Evolutionary conservation across 1,140 invertebrate genomes (phyloP).

Genomic region (Zaprionus gabonicus): DNA sequence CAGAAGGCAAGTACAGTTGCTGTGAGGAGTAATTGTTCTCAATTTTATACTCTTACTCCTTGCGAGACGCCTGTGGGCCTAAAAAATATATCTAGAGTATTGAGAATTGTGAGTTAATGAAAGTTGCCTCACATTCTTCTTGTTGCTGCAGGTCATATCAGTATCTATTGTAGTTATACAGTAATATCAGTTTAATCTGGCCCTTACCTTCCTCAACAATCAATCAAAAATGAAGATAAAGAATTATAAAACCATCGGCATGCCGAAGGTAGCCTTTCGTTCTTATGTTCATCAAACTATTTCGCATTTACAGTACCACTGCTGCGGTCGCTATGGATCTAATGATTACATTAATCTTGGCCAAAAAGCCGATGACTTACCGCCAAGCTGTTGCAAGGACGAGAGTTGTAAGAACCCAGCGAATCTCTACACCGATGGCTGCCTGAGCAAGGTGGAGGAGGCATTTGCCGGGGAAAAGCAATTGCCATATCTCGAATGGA

Average conservation of each 20-base stretch:
- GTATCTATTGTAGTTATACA: too few species aligned
- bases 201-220: background rate
- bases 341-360: conserved; percentile 83
- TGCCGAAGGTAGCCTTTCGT: background rate
- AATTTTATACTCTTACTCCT: background rate
- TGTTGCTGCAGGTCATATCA: too few species aligned
- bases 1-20: conserved; percentile 54
- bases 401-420: conserved; percentile 70
- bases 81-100: too few species aligned
- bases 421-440: conserved; percentile 85
- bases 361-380: conserved; percentile 60
- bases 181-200: background rate
- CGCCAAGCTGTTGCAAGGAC: conserved; percentile 84
- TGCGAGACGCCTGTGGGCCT: too few species aligned
- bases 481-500: conserved; percentile 67
- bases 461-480: conserved; percentile 85
- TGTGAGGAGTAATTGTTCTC: background rate
- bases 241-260: too few species aligned
- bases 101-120: too few species aligned
- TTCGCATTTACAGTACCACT: conserved; percentile 85
- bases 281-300: background rate
- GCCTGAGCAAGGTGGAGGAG: conserved; percentile 78
- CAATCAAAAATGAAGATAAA: too few species aligned
- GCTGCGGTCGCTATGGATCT: conserved; percentile 87
- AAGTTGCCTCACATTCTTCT: too few species aligned